Base-by-base conservation (phyloP, 2,113 vertebrate genomes). In the Pampusana beccarii region DNA sequence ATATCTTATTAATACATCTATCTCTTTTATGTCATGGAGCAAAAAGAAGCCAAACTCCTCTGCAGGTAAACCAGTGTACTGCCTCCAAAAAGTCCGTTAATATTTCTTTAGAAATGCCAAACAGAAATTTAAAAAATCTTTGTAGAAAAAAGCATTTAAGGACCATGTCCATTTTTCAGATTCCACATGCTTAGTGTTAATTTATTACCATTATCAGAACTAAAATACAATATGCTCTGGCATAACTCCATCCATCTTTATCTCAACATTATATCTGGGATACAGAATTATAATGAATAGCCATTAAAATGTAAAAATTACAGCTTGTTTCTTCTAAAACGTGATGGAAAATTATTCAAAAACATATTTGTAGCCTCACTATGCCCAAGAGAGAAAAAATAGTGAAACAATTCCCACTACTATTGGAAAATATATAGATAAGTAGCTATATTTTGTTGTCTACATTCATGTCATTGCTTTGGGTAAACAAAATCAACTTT, bases 401-500 rank as follows among this genome's bases (percentile, higher is more conserved):
- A 88, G 16, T 17, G 7, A 87, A 90, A 84, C 8, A 15, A 53
- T 44, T 58, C 25, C 9, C 1, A 42, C 54, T 80, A 15, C 6
- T 81, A 84, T 11, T 44, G 29, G 24, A 93, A 81, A 88, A 94
- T 34, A 26, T 15, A 72, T 1, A 44, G 44, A 50, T 36, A 8
- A 84, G 58, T 15, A 73, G 38, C 21, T 86, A 33, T 54, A 67
- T 60, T 79, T 65, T 11, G 11, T 64, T 60, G 56, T 58, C 6
- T 40, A 72, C 40, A 64, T 46, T 87, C 29, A 48, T 31, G 29
- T n/a, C 42, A 74, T 58, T 62, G 34, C 67, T 75, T 81, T 80
- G 33, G n/a, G n/a, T 87, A 91, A 81, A 92, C 50, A 94, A 85
- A 88, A 70, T 78, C 19, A 81, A 60, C 29, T 24, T 84, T 91